Conservation (phyloP, 1,140 invertebrate species). For the Hormaphis cornu region DNA sequence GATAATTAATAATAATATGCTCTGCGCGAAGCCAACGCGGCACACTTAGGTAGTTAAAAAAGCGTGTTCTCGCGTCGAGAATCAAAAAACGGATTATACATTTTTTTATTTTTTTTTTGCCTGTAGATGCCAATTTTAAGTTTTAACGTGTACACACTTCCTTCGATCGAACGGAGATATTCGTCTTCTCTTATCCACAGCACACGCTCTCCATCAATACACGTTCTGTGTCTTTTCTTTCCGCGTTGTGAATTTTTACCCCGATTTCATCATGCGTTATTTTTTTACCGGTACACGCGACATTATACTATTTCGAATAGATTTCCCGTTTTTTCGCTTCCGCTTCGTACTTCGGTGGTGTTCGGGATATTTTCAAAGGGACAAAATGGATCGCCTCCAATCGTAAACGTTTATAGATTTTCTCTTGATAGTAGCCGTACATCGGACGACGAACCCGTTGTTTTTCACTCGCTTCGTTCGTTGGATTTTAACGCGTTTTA, state of each 20-base stretch:
- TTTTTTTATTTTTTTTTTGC: conserved; percentile 3
- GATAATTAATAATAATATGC: neutral
- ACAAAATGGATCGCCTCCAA: conserved; percentile 23
- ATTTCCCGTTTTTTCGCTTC: neutral
- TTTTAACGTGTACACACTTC: conserved; percentile 14
- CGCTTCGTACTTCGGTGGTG: neutral
- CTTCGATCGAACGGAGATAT: conserved; percentile 8
- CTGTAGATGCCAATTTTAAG: conserved; percentile 27
- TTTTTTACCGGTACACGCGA: neutral
- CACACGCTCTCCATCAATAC: neutral
- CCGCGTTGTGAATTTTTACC: neutral
- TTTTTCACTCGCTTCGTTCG: neutral
- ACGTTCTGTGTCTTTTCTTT: neutral
- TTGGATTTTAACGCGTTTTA: neutral
- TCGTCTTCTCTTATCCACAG: neutral
- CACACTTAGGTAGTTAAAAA: neutral
- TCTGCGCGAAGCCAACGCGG: too few species aligned
- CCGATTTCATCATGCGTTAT: neutral
- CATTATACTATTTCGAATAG: neutral
- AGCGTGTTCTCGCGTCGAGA: neutral
- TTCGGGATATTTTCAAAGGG: conserved; percentile 22
- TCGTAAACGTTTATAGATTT: conserved; percentile 10
- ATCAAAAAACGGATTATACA: neutral
- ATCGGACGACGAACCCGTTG: neutral
- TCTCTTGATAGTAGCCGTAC: neutral